Evolutionary conservation across 2,797 vertebrate genomes (phyloP).

Genomic region (Phyllotis vaccarum): DNA sequence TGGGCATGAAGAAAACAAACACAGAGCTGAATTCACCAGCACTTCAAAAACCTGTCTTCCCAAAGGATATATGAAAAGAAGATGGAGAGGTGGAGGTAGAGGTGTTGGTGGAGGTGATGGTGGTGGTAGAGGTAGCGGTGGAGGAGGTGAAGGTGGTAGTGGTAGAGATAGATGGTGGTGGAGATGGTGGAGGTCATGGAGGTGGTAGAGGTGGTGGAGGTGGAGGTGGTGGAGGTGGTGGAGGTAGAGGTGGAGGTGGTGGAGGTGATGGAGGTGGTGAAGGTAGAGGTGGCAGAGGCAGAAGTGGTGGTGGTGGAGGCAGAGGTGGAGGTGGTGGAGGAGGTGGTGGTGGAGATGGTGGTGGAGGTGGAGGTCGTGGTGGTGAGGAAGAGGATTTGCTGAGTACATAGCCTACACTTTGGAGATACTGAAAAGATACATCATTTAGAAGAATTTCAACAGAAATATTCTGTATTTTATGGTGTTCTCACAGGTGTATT

Average conservation of each 20-base stretch:
- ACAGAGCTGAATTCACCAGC: background rate
- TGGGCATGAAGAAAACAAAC: background rate
- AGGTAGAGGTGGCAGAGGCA: no score
- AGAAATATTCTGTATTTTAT: background rate
- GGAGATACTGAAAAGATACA: background rate
- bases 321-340: no score
- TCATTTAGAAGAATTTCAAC: background rate
- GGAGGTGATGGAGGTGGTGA: background rate
- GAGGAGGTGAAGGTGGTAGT: background rate
- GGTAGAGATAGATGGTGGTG: background rate
- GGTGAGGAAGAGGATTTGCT: background rate
- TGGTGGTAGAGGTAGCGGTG: no score
- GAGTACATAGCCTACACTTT: background rate
- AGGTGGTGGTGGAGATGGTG: background rate
- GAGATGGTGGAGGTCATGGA: accelerated
- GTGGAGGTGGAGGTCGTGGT: accelerated
- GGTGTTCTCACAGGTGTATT: background rate
- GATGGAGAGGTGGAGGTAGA: background rate
- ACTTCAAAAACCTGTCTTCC: background rate
- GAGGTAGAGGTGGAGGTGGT: background rate
- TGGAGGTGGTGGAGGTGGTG: background rate
- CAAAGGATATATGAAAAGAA: background rate
- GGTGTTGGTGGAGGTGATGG: background rate
- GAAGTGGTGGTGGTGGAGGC: no score
- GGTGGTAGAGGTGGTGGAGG: background rate